phyloP scores from a whole-genome alignment of 2,113 vertebrate species.

The Dasypus novemcinctus region DNA sequence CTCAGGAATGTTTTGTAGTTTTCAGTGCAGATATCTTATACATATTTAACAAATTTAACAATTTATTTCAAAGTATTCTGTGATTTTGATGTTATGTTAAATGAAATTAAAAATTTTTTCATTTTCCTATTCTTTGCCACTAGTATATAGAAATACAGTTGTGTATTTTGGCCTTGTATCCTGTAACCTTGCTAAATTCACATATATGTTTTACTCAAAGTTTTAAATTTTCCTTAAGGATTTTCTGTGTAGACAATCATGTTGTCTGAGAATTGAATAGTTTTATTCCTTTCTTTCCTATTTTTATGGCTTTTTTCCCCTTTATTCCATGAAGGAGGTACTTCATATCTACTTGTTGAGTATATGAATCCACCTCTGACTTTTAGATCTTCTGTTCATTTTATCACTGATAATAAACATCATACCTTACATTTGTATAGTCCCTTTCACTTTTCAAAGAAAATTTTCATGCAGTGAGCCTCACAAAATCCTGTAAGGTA shows the following conservation, averaged over 20 bases:
- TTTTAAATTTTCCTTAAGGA: slow-evolving; percentile 26
- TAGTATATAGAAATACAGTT: not conserved
- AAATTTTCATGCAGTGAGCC: not conserved
- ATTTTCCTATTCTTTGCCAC: not conserved
- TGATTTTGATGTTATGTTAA: not conserved
- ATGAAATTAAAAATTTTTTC: not conserved
- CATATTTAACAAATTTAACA: not conserved
- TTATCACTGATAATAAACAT: slow-evolving; percentile 21
- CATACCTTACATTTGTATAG: not conserved
- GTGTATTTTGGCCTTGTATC: not conserved
- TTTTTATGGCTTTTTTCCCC: not conserved
- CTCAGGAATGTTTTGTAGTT: not conserved
- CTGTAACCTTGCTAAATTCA: not conserved
- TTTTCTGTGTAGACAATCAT: not conserved
- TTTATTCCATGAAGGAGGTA: not conserved
- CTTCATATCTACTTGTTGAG: not conserved
- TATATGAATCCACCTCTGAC: not conserved
- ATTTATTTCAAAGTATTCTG: slow-evolving; percentile 6
- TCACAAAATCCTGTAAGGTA: not conserved
- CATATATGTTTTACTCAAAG: not conserved
- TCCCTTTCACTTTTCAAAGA: slow-evolving; percentile 1
- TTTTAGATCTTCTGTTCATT: not conserved
- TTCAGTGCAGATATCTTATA: not conserved
- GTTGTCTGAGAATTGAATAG: not conserved
- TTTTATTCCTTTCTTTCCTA: not conserved